phyloP scores from a whole-genome alignment of 2,113 vertebrate species.

The Uria aalge region DNA sequence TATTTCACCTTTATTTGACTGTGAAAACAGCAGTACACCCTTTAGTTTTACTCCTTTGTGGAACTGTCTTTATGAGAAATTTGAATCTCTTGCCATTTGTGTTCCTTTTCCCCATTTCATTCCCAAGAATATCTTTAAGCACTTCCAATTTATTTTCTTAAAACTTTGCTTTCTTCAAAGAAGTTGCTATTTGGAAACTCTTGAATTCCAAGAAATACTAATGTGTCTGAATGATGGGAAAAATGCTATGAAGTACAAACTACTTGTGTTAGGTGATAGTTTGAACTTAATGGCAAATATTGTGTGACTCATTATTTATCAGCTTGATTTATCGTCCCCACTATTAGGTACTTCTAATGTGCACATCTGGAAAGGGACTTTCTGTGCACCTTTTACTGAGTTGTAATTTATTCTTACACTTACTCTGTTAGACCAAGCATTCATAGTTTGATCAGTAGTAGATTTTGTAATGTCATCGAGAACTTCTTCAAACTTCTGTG shows the following conservation, averaged over 20 bases:
- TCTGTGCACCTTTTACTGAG: background rate
- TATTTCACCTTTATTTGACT: background rate
- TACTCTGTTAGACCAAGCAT: background rate
- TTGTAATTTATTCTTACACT: background rate
- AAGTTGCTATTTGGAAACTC: background rate
- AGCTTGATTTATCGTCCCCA: background rate
- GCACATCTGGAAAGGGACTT: background rate
- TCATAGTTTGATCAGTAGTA: background rate
- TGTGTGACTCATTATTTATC: background rate
- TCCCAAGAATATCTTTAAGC: background rate
- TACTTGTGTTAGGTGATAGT: background rate
- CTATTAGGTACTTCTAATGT: background rate
- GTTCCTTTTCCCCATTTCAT: background rate
- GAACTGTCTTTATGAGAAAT: background rate
- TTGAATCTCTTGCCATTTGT: background rate
- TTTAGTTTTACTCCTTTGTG: background rate
- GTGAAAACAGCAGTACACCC: background rate
- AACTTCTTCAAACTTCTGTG: background rate
- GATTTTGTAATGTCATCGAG: background rate
- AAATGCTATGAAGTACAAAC: background rate
- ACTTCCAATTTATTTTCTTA: background rate
- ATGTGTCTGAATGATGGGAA: accelerated
- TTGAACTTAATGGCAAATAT: background rate
- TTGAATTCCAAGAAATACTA: background rate
- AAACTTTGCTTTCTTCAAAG: background rate